Conservation (phyloP, 1,140 invertebrate genomes). For the Drosophila quadrilineata region DNA sequence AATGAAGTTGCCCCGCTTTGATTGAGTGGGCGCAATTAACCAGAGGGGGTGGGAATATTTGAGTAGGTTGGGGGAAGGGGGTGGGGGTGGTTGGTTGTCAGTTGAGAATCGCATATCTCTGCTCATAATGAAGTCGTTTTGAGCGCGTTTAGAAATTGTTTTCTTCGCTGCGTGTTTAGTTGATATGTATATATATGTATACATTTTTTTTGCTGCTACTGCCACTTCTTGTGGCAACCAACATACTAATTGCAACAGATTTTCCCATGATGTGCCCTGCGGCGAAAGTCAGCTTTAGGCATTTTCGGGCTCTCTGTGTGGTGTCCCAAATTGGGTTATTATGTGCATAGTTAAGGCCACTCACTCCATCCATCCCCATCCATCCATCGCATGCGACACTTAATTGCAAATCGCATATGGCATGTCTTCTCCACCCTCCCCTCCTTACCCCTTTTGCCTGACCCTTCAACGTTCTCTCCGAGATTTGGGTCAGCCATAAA, state of each 20-base stretch:
- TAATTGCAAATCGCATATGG: constrained; percentile 64
- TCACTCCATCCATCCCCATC: too few relatives aligned
- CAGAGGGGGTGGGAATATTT: not conserved
- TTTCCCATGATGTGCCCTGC: constrained; percentile 52
- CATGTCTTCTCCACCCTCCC: not conserved
- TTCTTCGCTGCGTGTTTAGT: constrained; percentile 75
- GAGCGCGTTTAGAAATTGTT: constrained; percentile 79
- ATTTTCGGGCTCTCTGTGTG: constrained; percentile 17
- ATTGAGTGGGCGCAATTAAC: constrained; percentile 77
- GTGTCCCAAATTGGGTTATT: constrained; percentile 69
- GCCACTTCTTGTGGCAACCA: constrained; percentile 45
- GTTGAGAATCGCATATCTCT: constrained; percentile 69
- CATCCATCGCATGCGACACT: constrained; percentile 72
- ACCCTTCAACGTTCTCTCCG: not conserved
- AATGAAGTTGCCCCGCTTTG: constrained; percentile 78
- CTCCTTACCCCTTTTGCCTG: not conserved
- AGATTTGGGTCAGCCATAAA: constrained; percentile 22
- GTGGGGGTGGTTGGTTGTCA: constrained; percentile 14
- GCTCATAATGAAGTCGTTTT: constrained; percentile 79
- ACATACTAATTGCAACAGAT: constrained; percentile 78
- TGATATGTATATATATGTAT: too few relatives aligned
- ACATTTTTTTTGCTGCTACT: constrained; percentile 27
- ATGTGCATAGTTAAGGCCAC: constrained; percentile 74
- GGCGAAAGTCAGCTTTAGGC: constrained; percentile 53
- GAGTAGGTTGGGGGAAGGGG: not conserved